A percentile compares a stretch with the other conserved stretches of the same genome.
Evolutionary conservation across 2,113 vertebrate genomes (phyloP).

Genomic region (Galbula dea): DNA sequence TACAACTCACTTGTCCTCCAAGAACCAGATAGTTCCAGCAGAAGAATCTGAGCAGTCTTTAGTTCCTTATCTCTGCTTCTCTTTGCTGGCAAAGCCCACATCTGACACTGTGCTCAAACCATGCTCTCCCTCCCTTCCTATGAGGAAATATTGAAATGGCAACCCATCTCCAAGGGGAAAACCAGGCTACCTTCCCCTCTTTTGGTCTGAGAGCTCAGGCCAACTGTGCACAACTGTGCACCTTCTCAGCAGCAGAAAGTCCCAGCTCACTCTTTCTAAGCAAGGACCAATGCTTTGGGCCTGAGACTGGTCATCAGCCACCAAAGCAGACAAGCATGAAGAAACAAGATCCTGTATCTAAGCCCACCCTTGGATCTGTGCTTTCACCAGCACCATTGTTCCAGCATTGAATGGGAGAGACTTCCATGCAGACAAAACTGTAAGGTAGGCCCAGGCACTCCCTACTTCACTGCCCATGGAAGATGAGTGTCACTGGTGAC

Average conservation of each 20-base stretch:
- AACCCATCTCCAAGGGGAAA: not conserved
- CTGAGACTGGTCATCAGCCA: not conserved
- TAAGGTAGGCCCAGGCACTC: not conserved
- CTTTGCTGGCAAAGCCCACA: not conserved
- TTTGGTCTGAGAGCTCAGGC: not conserved
- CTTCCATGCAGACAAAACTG: not conserved
- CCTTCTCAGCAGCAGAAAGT: not conserved
- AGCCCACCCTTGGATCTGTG: not conserved
- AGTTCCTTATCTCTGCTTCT: not conserved
- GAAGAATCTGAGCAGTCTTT: not conserved
- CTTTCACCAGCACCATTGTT: accelerated
- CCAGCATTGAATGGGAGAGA: not conserved
- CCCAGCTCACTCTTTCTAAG: not conserved
- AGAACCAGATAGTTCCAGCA: not conserved
- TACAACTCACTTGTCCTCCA: not conserved
- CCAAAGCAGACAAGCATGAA: not conserved
- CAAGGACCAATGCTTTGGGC: not conserved
- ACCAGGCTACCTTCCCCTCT: not conserved
- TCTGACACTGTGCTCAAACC: not conserved
- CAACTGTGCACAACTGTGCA: not conserved
- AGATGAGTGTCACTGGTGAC: not conserved
- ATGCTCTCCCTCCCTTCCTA: not conserved
- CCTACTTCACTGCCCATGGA: not conserved
- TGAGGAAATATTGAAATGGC: not conserved
- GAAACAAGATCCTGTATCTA: not conserved